phyloP scores from a whole-genome alignment of 2,113 vertebrate species.

The Lutjanus erythropterus region DNA sequence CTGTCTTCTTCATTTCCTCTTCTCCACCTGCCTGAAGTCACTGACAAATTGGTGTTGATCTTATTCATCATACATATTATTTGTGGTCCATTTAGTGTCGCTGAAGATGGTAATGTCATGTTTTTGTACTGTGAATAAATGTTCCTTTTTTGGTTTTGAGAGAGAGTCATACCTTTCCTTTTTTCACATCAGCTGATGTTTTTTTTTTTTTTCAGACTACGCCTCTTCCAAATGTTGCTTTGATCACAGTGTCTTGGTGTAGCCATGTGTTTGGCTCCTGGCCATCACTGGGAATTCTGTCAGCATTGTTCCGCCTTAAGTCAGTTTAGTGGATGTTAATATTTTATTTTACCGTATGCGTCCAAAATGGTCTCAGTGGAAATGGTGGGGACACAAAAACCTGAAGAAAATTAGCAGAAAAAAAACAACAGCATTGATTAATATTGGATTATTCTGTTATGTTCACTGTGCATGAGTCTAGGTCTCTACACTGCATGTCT shows the following conservation, averaged over 20 bases:
- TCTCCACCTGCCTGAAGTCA: slow-evolving; percentile 12
- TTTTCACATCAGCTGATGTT: background rate
- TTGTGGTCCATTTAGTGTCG: background rate
- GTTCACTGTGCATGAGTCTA: too few relatives aligned
- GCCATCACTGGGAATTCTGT: background rate
- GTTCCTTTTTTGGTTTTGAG: background rate
- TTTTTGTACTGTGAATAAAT: background rate
- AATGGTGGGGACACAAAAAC: too few relatives aligned
- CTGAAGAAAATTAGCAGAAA: too few relatives aligned
- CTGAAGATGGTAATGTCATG: background rate
- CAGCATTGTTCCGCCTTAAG: background rate
- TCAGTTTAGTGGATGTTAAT: background rate
- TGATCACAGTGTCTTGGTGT: background rate
- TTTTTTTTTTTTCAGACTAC: background rate
- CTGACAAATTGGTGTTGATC: slow-evolving; percentile 16
- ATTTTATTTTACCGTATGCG: background rate
- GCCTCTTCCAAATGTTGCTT: background rate
- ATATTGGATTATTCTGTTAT: background rate
- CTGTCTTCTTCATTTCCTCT: slow-evolving; percentile 25
- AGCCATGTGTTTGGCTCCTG: background rate
- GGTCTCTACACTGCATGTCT: too few relatives aligned
- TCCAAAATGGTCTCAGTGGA: background rate
- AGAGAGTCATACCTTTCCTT: background rate
- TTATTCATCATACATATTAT: background rate
- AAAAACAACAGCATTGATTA: too few relatives aligned